Conservation (phyloP, 2,797 vertebrate species). For the Gorsachius magnificus region DNA sequence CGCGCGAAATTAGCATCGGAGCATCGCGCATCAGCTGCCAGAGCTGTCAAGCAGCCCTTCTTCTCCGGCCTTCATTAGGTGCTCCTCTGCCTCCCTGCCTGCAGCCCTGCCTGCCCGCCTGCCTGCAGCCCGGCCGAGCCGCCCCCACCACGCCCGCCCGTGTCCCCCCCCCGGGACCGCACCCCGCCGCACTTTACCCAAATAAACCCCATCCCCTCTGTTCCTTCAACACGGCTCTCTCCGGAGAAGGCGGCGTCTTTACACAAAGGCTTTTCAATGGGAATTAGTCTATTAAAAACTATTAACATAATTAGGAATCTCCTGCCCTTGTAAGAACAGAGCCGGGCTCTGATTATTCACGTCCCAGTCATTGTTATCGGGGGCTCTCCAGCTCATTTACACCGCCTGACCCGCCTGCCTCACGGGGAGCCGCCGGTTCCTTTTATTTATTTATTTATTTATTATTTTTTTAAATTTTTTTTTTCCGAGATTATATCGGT, state of each 20-base stretch:
- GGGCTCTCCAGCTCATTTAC: conserved; percentile 88
- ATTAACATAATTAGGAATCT: conserved; percentile 94
- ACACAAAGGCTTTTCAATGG: conserved; percentile 80
- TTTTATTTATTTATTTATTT: conserved; percentile 60
- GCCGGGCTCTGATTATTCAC: conserved; percentile 89
- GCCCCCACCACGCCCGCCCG: conserved; percentile 81
- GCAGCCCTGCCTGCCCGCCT: conserved; percentile 6
- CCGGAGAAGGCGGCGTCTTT: conserved; percentile 80
- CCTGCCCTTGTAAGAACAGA: conserved; percentile 86
- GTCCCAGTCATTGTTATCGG: conserved; percentile 83
- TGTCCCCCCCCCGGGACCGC: conserved; percentile 73
- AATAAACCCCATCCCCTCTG: conserved; percentile 75
- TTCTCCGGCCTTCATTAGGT: conserved; percentile 89
- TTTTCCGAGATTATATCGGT: conserved; percentile 89
- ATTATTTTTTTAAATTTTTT: too few species aligned
- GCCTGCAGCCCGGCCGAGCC: neutral
- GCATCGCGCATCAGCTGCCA: conserved; percentile 94
- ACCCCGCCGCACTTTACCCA: conserved; percentile 52
- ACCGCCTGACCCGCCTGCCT: conserved; percentile 84
- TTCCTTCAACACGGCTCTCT: conserved; percentile 73
- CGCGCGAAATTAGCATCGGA: conserved; percentile 93
- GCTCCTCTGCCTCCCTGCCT: conserved; percentile 79
- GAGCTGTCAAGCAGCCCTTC: conserved; percentile 89
- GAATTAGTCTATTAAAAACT: conserved; percentile 93
- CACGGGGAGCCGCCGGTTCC: conserved; percentile 81